These are phyloP conservation scores for Colossoma macropomum DNA, from an alignment of 2,113 vertebrate species.

Conservation along the genomic window DNA sequence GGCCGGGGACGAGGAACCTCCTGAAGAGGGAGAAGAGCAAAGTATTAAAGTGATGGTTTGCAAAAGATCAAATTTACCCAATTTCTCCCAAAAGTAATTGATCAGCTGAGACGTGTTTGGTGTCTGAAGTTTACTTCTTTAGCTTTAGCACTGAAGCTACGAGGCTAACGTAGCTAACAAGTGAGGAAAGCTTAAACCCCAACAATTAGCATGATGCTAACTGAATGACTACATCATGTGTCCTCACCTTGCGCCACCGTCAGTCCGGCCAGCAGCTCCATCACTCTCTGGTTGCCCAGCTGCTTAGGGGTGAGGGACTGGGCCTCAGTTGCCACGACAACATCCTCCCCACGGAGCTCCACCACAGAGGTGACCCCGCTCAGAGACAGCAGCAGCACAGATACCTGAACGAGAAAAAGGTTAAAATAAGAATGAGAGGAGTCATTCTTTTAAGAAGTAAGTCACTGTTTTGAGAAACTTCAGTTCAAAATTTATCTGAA, in stretches of 20 bases:
- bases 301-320: slow-evolving; percentile 81
- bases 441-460: neutral
- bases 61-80: no score
- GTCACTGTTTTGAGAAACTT: no score
- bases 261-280: slow-evolving; percentile 81
- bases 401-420: slow-evolving; percentile 77
- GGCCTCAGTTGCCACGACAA: slow-evolving; percentile 82
- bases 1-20: neutral
- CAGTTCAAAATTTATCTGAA: no score
- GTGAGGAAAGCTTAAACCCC: no score
- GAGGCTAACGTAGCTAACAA: no score
- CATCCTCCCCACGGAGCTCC: slow-evolving; percentile 84
- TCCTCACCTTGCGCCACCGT: slow-evolving; percentile 57
- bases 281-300: slow-evolving; percentile 81
- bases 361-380: slow-evolving; percentile 78
- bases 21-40: slow-evolving; percentile 24
- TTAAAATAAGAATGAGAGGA: slow-evolving; percentile 4
- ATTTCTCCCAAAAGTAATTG: no score
- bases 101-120: no score
- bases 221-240: neutral
- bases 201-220: no score
- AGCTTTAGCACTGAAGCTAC: no score
- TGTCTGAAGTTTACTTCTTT: no score
- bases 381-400: slow-evolving; percentile 85
- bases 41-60: no score